These are phyloP conservation scores for Pristionchus japonicus DNA, from an alignment of 2,888 invertebrate genomes.

Conservation along the genomic window DNA sequence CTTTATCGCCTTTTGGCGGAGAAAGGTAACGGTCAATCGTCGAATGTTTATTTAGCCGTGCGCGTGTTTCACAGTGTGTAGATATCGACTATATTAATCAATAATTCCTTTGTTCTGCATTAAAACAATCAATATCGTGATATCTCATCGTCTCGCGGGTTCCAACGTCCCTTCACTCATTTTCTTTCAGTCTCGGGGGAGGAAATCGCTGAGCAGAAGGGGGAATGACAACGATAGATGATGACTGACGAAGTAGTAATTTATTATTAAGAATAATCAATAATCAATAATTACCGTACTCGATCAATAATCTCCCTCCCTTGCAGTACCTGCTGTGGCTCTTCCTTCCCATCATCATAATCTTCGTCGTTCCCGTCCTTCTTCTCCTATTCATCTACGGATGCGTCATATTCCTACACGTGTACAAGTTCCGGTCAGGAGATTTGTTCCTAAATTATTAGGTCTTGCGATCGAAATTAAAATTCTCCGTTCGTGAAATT, in stretches of 20 bases:
- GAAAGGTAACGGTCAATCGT: neutral
- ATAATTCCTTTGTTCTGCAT: neutral
- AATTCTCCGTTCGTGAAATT: neutral
- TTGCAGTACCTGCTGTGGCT: conserved; percentile 76
- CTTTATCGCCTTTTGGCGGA: neutral
- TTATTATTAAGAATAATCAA: neutral
- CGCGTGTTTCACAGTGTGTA: neutral
- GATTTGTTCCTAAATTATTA: neutral
- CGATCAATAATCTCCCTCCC: neutral
- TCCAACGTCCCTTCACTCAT: neutral
- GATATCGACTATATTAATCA: neutral
- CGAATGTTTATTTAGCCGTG: neutral
- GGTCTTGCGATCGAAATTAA: neutral
- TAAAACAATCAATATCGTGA: too few species aligned
- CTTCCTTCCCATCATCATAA: conserved; percentile 75
- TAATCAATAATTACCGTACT: neutral
- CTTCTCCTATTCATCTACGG: conserved; percentile 74
- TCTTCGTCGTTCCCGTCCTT: conserved; percentile 80
- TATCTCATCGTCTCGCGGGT: too few species aligned
- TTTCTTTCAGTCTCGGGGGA: neutral
- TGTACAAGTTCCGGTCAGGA: conserved; percentile 84
- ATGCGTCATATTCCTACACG: conserved; percentile 83
- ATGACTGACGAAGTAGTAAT: conserved; percentile 4
- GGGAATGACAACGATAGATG: neutral
- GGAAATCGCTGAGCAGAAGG: neutral